Evolutionary conservation across 2,888 invertebrate species (phyloP).

Genomic region (Chrysolina haemoptera): DNA sequence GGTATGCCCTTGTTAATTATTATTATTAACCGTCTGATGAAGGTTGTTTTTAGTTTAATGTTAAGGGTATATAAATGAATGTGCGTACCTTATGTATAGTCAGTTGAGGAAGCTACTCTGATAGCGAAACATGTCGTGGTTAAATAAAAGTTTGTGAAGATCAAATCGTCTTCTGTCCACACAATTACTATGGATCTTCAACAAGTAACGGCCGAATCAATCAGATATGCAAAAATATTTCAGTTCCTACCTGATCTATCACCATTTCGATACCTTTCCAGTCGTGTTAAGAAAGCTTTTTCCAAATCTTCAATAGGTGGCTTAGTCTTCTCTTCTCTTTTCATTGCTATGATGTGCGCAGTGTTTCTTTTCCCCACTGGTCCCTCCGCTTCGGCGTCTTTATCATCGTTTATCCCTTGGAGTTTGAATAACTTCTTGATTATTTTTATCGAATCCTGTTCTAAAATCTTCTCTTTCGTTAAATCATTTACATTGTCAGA

Average conservation of each 20-base stretch:
- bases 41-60: too few relatives aligned
- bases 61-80: too few relatives aligned
- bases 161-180: too few relatives aligned
- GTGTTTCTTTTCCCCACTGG: slow-evolving; percentile 87
- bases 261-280: slow-evolving; percentile 49
- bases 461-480: slow-evolving; percentile 86
- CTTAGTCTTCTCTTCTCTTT: slow-evolving; percentile 47
- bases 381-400: slow-evolving; percentile 82
- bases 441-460: slow-evolving; percentile 92
- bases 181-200: too few relatives aligned
- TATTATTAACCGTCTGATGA: too few relatives aligned
- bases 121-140: too few relatives aligned
- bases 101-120: too few relatives aligned
- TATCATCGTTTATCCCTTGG: slow-evolving; percentile 83
- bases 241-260: slow-evolving; percentile 44
- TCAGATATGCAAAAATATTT: too few relatives aligned
- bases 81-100: too few relatives aligned
- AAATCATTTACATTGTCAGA: slow-evolving; percentile 79
- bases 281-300: slow-evolving; percentile 58
- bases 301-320: slow-evolving; percentile 58
- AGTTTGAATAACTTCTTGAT: slow-evolving; percentile 88
- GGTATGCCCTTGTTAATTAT: too few relatives aligned
- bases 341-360: slow-evolving; percentile 82
- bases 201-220: too few relatives aligned
- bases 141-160: too few relatives aligned